Evolutionary conservation across 2,888 invertebrate species (phyloP), one percentile per base, ranked within the genome.

Genomic region (Uloborus plumipes): DNA sequence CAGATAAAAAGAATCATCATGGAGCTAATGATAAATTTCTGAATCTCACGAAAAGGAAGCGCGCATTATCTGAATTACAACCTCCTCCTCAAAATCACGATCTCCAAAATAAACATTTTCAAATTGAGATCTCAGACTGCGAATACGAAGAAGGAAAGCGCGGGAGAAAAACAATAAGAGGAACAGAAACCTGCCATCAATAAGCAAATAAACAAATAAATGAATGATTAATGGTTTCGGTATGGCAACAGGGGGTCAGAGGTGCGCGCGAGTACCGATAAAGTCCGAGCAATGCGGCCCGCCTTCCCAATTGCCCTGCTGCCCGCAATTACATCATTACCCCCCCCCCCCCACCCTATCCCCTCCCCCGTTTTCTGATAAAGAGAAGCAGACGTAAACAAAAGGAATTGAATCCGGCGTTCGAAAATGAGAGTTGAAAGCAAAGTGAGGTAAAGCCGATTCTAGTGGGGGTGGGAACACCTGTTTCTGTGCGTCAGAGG

Each of bases 241-340:
- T 64, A 71, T 71, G 77, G 64, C 64, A 62, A 47, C 59, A n/a
- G 49, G 62, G 22, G 69, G 76, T 59, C 61, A 59, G 64, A 39
- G 64, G 70, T 55, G 64, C 49, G 26, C 15, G 20, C 50, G 55
- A 31, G 70, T 50, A 39, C 67, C 71, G 71, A 71, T 71, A 78
- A 71, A 71, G 65, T 62, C 51, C 51, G 59, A 16, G 50, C 39
- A 26, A 26, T 26, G 50, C 26, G 71, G 39, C 31, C 77, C 77
- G 71, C 77, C 77, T 61, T 58, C 49, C 71, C 77, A 70, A 71
- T 78, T 78, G 71, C 77, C 77, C 77, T 58, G 39, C 26, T 78
- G 77, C 64, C 71, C 77, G 77, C 70, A 78, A 71, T 78, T 78
- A 78, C 71, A 78, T 78, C 77, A 71, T 78, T 78, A 39, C 51